These are phyloP conservation scores for Coregonus sp. DNA, from an alignment of 2,797 vertebrate genomes.

Conservation along the genomic window DNA sequence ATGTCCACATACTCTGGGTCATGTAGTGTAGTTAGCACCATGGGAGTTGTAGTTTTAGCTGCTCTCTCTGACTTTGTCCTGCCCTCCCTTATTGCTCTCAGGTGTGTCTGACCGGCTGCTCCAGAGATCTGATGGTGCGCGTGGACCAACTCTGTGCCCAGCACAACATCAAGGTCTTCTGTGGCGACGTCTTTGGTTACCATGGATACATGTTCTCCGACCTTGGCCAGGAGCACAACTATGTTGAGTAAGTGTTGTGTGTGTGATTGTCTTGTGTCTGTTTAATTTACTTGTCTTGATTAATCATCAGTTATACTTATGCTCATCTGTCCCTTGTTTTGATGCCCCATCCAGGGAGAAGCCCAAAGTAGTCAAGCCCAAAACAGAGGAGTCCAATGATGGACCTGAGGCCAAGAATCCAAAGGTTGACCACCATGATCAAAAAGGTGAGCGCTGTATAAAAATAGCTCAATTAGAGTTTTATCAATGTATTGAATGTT, in stretches of 20 bases:
- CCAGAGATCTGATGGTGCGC: constrained; percentile 83
- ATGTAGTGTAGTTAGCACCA: no score
- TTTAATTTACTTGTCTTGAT: neutral
- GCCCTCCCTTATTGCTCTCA: constrained; percentile 47
- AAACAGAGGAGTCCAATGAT: constrained; percentile 68
- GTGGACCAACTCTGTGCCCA: constrained; percentile 87
- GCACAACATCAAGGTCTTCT: constrained; percentile 86
- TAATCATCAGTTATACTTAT: neutral
- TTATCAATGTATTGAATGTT: neutral
- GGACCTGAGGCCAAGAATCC: constrained; percentile 87
- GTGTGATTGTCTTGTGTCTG: constrained; percentile 52
- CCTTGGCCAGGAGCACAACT: constrained; percentile 86
- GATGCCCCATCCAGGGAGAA: constrained; percentile 80
- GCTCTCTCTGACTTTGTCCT: constrained; percentile 3
- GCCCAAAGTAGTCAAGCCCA: constrained; percentile 80
- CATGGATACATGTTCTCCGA: constrained; percentile 92
- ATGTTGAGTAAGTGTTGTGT: constrained; percentile 86
- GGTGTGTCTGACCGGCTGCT: constrained; percentile 91
- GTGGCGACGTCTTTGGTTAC: constrained; percentile 90
- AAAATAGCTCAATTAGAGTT: neutral
- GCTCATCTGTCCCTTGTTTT: neutral
- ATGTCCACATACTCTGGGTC: no score
- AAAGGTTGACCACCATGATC: constrained; percentile 86
- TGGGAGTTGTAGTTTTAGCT: neutral
- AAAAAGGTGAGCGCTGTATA: constrained; percentile 80